phyloP scores from a whole-genome alignment of 2,888 invertebrate genomes.

The Scaptomyza polygonia region DNA sequence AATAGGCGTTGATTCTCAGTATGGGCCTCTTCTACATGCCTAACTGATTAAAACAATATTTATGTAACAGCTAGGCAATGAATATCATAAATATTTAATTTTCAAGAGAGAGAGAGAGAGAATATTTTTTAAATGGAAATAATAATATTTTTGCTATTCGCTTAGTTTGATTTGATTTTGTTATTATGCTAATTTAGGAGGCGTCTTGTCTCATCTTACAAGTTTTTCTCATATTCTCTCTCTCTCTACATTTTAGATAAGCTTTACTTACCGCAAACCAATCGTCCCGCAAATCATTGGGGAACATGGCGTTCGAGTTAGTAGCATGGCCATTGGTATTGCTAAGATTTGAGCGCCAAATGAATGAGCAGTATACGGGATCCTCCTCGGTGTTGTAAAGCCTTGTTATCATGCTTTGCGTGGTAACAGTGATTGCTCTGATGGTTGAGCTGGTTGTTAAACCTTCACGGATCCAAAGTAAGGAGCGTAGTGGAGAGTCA shows the following conservation, averaged over 20 bases:
- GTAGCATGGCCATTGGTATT: slow-evolving; percentile 30
- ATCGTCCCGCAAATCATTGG: slow-evolving; percentile 71
- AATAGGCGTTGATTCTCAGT: too few species aligned
- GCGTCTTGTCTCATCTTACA: slow-evolving; percentile 4
- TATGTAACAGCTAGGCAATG: background rate
- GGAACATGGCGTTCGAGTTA: slow-evolving; percentile 32
- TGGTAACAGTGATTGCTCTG: slow-evolving; percentile 18
- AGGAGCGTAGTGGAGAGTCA: slow-evolving; percentile 19
- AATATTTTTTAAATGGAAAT: too few species aligned
- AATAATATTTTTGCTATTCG: slow-evolving; percentile 31
- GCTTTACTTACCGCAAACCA: slow-evolving; percentile 67
- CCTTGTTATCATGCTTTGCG: slow-evolving; percentile 82
- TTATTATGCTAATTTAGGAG: slow-evolving; percentile 46
- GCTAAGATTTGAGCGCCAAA: slow-evolving; percentile 81
- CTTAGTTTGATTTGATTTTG: slow-evolving; percentile 36
- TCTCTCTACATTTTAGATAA: background rate
- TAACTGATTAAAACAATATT: too few species aligned
- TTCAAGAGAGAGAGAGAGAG: too few species aligned
- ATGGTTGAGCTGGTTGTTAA: slow-evolving; percentile 8
- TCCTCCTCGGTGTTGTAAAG: slow-evolving; percentile 83
- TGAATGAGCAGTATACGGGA: slow-evolving; percentile 83
- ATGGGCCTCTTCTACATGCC: too few species aligned
- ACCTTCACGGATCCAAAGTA: slow-evolving; percentile 42
- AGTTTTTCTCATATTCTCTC: background rate
- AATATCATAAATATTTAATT: background rate